Evolutionary conservation across 2,113 vertebrate species (phyloP).

Genomic region (Geococcyx californianus): DNA sequence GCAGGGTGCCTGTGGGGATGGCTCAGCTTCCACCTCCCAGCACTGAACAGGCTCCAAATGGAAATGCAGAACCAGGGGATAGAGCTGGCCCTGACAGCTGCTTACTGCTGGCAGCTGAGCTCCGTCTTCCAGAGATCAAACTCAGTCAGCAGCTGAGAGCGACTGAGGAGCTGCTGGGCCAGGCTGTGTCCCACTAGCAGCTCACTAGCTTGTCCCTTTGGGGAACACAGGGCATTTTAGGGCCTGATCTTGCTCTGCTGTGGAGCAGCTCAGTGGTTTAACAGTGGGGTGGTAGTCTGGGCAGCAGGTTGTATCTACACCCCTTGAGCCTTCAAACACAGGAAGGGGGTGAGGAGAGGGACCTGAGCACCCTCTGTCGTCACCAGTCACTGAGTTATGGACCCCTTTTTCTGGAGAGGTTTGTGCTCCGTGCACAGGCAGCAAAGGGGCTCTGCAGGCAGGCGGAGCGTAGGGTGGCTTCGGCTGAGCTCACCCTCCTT

Average conservation of each 20-base stretch:
- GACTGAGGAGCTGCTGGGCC: neutral
- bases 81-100: neutral
- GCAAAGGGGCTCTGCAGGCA: neutral
- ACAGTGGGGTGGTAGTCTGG: neutral
- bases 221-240: neutral
- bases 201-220: neutral
- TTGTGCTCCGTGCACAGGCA: neutral
- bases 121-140: neutral
- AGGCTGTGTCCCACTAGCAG: neutral
- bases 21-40: neutral
- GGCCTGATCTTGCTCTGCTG: neutral
- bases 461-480: fast-evolving
- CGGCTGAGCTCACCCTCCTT: neutral
- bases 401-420: neutral
- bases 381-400: fast-evolving
- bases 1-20: fast-evolving
- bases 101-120: neutral
- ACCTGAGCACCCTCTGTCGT: neutral
- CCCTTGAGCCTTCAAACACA: neutral
- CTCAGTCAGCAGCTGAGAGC: neutral
- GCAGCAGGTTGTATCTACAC: neutral
- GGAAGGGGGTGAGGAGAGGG: neutral
- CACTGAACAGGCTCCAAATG: neutral
- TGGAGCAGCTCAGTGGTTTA: neutral
- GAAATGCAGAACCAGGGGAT: neutral